A percentile compares a stretch with the other conserved stretches of the same genome.
Conservation (phyloP, 2,797 vertebrate genomes). For the Dicrostonyx torquatus region DNA sequence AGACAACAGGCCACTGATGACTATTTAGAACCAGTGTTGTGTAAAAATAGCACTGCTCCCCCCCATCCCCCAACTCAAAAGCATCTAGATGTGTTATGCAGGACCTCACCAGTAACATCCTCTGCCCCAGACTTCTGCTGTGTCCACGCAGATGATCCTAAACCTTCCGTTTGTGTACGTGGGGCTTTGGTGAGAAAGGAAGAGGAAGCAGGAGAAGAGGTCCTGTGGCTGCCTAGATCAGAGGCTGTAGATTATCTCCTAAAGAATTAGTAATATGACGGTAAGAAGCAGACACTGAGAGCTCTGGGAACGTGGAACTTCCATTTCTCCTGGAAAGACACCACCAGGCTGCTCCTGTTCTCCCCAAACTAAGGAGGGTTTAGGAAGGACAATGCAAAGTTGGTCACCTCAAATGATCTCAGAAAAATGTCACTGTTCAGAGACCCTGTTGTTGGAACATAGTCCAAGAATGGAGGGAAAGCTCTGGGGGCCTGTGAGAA, state of each 20-base stretch:
- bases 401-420: slow-evolving; percentile 10
- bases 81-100: neutral
- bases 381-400: neutral
- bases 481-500: neutral
- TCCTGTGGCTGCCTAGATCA: neutral
- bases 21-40: neutral
- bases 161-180: slow-evolving; percentile 18
- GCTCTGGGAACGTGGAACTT: neutral
- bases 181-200: slow-evolving; percentile 1
- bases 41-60: neutral
- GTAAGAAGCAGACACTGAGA: neutral
- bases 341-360: neutral
- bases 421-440: neutral
- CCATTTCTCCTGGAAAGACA: neutral
- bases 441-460: neutral
- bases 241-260: neutral
- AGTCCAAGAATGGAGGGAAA: neutral
- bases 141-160: neutral
- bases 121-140: neutral
- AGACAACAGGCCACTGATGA: neutral
- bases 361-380: neutral
- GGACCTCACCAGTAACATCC: neutral
- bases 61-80: neutral
- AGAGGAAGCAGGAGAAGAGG: neutral
- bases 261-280: neutral